Base-by-base conservation (phyloP, 2,888 invertebrate genomes). In the Augiades crinisus region DNA sequence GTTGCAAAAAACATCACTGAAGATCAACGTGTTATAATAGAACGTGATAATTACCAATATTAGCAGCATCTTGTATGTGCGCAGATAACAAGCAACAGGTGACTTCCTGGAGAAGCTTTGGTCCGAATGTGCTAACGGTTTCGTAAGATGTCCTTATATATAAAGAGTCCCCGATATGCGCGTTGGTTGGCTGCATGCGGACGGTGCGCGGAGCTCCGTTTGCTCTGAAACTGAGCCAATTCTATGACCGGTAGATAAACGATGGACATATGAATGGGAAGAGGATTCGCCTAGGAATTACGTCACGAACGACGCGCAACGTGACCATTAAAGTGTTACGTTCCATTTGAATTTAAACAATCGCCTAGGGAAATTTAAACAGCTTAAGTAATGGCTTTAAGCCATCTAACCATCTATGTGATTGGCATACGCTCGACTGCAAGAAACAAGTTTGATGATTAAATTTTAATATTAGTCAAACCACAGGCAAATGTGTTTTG, bases 101-200 rank as follows among this genome's bases (percentile, higher is more conserved):
- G 75, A 86, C 78, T 86, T 87, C 86, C 88, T 86, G 87, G 75
- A 78, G 81, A 72, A 74, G 72, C 70, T 76, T 75, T 76, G 68
- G 75, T 78, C 75, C 75, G 86, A 87, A 78, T 88, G 87, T 82
- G 88, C 67, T 78, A 76, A 81, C 80, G 81, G 80, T 88, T 82
- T 84, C 78, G 85, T 77, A 86, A 86, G 80, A 78, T 81, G 72
- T 77, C 81, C 74, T 80, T 88, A 81, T 88, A 88, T 87, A 86
- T 79, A 74, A 78, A 73, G 72, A 70, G 76, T 69, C 69, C 65
- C 68, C 72, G 71, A 65, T 68, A 68, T 69, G 69, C 68, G 77
- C 70, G 73, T 65, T 59, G 60, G 64, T 56, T 62, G 63, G 65
- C 62, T 68, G 75, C 69, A 72, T 68, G 68, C 74, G 70, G 70